Evolutionary conservation across 2,888 invertebrate genomes (phyloP).

Genomic region (Andrena flavipes): DNA sequence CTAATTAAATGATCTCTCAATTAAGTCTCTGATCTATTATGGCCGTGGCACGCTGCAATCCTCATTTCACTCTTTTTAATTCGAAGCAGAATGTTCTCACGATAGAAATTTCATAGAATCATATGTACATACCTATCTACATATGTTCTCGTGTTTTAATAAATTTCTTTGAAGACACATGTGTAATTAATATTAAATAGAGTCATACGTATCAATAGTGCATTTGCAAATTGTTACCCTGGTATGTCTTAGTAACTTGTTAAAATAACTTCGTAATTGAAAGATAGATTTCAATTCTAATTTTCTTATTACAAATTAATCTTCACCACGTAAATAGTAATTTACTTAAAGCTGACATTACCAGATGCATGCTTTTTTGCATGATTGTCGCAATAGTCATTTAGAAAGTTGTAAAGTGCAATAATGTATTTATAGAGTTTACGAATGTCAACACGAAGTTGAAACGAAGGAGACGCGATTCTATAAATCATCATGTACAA

Average conservation of each 20-base stretch:
- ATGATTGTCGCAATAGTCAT: neutral
- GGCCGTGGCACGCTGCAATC: neutral
- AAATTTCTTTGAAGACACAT: neutral
- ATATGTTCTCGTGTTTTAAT: neutral
- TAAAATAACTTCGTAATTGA: too few species aligned
- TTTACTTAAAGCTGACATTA: too few species aligned
- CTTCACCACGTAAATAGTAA: too few species aligned
- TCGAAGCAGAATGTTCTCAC: neutral
- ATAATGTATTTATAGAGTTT: slow-evolving; percentile 13
- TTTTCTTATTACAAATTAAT: too few species aligned
- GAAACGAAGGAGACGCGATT: slow-evolving; percentile 27
- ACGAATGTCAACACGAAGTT: neutral
- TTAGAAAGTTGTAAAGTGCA: neutral
- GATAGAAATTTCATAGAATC: neutral
- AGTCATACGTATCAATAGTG: too few species aligned
- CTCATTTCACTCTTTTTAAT: neutral
- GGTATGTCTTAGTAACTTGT: too few species aligned
- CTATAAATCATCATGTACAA: slow-evolving; percentile 23
- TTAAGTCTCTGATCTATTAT: neutral
- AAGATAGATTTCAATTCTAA: too few species aligned
- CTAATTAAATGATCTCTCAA: neutral
- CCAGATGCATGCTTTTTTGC: too few species aligned
- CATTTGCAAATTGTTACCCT: too few species aligned
- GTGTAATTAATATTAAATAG: neutral
- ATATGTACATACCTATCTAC: too few species aligned